These are phyloP conservation scores for Acanthosepion lycidas DNA, from an alignment of 2,888 invertebrate genomes.

Conservation along the genomic window DNA sequence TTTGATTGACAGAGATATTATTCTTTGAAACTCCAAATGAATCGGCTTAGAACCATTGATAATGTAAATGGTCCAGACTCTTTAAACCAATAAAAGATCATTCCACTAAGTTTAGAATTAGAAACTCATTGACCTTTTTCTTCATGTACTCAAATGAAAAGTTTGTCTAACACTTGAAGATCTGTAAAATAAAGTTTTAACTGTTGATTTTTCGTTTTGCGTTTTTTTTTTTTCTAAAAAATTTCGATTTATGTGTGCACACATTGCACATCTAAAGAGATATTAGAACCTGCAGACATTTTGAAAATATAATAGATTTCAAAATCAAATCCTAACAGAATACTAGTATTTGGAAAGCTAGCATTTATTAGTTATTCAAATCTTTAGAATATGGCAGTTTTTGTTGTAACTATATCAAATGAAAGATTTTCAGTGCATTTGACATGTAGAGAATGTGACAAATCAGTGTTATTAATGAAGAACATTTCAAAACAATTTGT, in stretches of 20 bases:
- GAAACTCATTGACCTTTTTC: background rate
- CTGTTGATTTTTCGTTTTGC: background rate
- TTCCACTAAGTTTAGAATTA: background rate
- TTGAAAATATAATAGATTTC: no score
- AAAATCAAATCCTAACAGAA: no score
- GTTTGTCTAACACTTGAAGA: background rate
- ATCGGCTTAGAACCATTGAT: background rate
- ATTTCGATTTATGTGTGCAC: no score
- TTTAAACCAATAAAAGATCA: background rate
- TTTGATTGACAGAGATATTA: background rate
- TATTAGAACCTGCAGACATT: no score
- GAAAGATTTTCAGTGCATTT: background rate
- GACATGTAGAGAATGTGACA: background rate
- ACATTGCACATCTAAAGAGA: no score
- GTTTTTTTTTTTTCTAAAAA: no score
- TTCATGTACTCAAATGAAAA: background rate
- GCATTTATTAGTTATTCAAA: no score
- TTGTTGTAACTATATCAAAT: background rate
- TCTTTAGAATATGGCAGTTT: background rate
- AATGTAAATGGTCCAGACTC: background rate
- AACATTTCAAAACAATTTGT: background rate
- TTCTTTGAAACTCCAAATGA: background rate
- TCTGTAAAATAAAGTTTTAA: background rate
- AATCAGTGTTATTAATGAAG: background rate
- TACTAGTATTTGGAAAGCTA: no score